These are phyloP conservation scores for Periophthalmus magnuspinnatus DNA, from an alignment of 2,797 vertebrate genomes.

Conservation along the genomic window DNA sequence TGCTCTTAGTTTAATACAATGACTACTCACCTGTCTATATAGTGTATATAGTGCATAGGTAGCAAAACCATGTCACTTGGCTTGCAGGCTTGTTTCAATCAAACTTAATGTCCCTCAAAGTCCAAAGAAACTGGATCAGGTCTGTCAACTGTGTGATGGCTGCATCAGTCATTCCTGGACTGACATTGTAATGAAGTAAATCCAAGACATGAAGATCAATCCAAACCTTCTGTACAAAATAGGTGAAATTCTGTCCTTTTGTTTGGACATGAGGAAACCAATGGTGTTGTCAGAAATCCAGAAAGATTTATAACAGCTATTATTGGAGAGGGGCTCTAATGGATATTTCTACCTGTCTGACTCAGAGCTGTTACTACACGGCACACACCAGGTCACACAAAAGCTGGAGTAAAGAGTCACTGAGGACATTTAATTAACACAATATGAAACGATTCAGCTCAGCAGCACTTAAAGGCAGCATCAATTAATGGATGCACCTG, in stretches of 20 bases:
- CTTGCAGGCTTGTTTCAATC: constrained; percentile 20
- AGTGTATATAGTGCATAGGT: background rate
- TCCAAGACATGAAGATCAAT: constrained; percentile 18
- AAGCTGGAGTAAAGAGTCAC: constrained; percentile 22
- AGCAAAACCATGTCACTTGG: constrained; percentile 10
- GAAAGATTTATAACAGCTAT: constrained; percentile 56
- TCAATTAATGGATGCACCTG: constrained; percentile 28
- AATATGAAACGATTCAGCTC: constrained; percentile 27
- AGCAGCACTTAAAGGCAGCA: constrained; percentile 33
- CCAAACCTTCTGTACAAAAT: constrained; percentile 28
- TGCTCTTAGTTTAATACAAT: too few relatives aligned
- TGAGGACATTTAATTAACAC: constrained; percentile 51
- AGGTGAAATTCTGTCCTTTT: constrained; percentile 35
- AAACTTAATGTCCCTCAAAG: constrained; percentile 11
- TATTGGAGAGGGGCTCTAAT: constrained; percentile 38
- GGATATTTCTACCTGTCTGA: constrained; percentile 31
- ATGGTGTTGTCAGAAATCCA: constrained; percentile 33
- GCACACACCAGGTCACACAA: constrained; percentile 23
- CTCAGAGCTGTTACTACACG: constrained; percentile 41
- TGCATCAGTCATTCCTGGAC: constrained; percentile 34
- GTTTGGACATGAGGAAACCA: constrained; percentile 32
- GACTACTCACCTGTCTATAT: too few relatives aligned
- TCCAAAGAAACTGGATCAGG: constrained; percentile 17
- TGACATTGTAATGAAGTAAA: constrained; percentile 38
- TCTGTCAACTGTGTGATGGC: constrained; percentile 29